Percentiles rank a stretch among this genome's conserved stretches.
phyloP scores from a whole-genome alignment of 2,888 invertebrate genomes.

The Microplitis manilae region DNA sequence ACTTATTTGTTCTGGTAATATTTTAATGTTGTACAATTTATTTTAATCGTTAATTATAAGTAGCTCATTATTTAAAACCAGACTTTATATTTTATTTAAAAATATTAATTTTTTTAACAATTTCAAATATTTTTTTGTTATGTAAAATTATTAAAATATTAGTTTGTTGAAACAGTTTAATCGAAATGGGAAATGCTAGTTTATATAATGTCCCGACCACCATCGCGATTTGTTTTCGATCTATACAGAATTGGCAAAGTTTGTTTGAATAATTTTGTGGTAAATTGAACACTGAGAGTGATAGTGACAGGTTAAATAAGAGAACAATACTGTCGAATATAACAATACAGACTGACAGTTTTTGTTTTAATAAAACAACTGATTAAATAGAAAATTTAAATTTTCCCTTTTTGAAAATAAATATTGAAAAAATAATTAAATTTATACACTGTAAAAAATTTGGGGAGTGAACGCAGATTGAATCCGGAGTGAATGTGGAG shows the following conservation, averaged over 20 bases:
- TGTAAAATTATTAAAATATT: background rate
- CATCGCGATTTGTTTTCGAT: background rate
- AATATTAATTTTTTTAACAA: no score
- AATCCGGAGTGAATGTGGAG: no score
- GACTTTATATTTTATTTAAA: no score
- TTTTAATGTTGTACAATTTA: background rate
- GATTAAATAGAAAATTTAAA: background rate
- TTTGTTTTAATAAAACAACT: background rate
- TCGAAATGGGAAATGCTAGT: background rate
- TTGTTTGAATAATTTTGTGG: slow-evolving; percentile 55
- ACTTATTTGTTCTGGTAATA: background rate
- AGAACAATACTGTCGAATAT: background rate
- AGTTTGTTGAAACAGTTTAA: background rate
- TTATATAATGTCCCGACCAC: background rate
- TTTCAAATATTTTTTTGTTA: no score
- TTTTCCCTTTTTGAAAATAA: background rate
- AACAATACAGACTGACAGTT: background rate
- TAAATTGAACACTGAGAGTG: slow-evolving; percentile 22
- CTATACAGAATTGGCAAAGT: slow-evolving; percentile 50
- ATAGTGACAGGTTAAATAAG: slow-evolving; percentile 16
- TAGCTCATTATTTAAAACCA: no score
- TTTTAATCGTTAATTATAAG: background rate
- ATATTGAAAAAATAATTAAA: no score
- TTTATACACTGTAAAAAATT: no score
- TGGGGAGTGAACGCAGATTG: no score